Evolutionary conservation across 2,888 invertebrate species (phyloP).

Genomic region (Pardosa pseudoannulata): DNA sequence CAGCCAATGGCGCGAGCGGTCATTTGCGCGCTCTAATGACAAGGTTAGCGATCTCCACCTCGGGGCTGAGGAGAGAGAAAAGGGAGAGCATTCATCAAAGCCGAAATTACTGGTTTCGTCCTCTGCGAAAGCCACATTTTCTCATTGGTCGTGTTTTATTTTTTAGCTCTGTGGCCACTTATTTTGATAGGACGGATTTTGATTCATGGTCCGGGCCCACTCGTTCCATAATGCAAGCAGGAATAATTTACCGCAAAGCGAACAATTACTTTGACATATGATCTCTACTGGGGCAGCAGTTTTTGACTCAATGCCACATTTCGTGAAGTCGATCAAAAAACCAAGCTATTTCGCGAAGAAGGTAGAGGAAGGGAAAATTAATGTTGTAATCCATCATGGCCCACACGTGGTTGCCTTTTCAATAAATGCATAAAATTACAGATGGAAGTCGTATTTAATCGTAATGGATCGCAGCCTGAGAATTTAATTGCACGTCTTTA

Average conservation of each 20-base stretch:
- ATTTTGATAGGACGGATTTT: constrained; percentile 69
- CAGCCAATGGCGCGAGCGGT: constrained; percentile 65
- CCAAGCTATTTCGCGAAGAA: no score
- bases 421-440: background rate
- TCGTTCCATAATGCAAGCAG: constrained; percentile 68
- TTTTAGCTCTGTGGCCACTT: constrained; percentile 52
- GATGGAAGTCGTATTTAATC: background rate
- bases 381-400: background rate
- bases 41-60: constrained; percentile 66
- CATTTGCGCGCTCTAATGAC: constrained; percentile 68
- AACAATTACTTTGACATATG: constrained; percentile 70
- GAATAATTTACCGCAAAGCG: constrained; percentile 70
- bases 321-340: constrained; percentile 16
- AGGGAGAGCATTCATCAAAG: constrained; percentile 58
- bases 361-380: background rate
- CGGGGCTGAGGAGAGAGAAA: constrained; percentile 29
- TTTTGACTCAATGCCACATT: constrained; percentile 15
- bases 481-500: background rate
- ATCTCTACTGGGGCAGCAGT: constrained; percentile 30
- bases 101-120: constrained; percentile 65
- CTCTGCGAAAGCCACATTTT: constrained; percentile 65
- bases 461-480: background rate
- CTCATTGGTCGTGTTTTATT: constrained; percentile 58
- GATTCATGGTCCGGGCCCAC: constrained; percentile 69
- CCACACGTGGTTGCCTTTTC: background rate